Base-by-base conservation (phyloP, 2,888 invertebrate genomes). In the Diarsia rubi region DNA sequence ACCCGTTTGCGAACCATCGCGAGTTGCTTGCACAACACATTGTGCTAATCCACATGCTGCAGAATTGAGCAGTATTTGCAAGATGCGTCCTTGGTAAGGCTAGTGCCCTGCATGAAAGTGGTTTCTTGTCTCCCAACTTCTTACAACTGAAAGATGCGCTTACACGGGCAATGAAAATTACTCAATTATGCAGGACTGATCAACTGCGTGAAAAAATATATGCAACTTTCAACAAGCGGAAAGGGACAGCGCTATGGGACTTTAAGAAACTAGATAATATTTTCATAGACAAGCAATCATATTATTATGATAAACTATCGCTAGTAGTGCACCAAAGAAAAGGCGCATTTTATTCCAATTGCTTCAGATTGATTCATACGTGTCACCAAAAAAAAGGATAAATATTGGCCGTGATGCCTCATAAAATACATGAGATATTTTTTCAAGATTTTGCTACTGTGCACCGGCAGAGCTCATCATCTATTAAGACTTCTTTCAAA, bases 1-100 rank as follows among this genome's bases (percentile, higher is more conserved):
- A 0, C 96, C 96, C 1, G 66, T 90, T 1, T 96, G 96, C 71
- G 89, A 87, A 65, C 95, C 96, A 3, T 91, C 96, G 1, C 84
- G 86, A 24, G 87, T 91, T 45, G 95, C 96, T 9, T 95, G 95
- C 79, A n/a, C 73, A 2, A 92, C 91, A 52, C 95, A 96, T 81
- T 84, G 79, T 44, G 57, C 60, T 2, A 96, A 96, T 80, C 96
- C 96, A 19, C 95, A 96, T 70, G 95, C 95, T 2, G 93, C 94
- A 86, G 90, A 95, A 16, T 86, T 95, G 42, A 86, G 81, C 67
- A 84, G 81, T 9, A 94, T 95, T 80, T 95, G 95, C 82, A 90
- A 86, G 68, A 90, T 93, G 91, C 85, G 89, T 54, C 78, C 75
- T 6, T 79, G 79, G 75, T 82, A 79, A 70, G 14, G 5, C 6